Evolutionary conservation across 64 coral and sea anemone genomes (phyloP).

Genomic region (Actinia equina): DNA sequence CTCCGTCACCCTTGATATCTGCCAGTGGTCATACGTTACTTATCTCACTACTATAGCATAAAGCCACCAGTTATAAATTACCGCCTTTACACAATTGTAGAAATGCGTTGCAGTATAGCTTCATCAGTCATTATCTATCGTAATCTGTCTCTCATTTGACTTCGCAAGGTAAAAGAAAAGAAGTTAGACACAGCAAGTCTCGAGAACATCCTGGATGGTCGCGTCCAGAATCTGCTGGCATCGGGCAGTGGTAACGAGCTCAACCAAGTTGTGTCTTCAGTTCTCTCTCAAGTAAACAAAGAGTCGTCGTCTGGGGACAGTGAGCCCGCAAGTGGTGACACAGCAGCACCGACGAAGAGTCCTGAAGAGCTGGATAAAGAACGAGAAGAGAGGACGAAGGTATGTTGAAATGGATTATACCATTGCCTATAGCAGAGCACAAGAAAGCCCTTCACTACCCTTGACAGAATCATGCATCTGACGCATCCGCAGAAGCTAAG

Average conservation of each 20-base stretch:
- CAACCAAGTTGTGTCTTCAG: background rate
- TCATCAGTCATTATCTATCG: too few relatives aligned
- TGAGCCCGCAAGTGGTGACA: background rate
- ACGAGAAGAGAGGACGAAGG: background rate
- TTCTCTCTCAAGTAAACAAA: background rate
- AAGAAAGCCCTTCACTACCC: too few relatives aligned
- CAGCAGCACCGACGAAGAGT: background rate
- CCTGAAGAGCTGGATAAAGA: constrained; percentile 6
- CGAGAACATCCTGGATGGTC: background rate
- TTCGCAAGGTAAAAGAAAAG: background rate
- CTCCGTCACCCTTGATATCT: too few relatives aligned
- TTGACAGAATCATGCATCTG: too few relatives aligned
- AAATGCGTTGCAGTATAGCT: too few relatives aligned
- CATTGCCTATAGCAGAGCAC: too few relatives aligned
- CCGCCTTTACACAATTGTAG: too few relatives aligned
- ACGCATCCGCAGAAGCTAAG: too few relatives aligned
- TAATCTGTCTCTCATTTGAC: background rate
- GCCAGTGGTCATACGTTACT: too few relatives aligned
- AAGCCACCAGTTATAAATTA: too few relatives aligned
- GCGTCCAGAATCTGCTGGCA: background rate
- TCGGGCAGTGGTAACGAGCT: background rate
- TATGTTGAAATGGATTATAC: background rate
- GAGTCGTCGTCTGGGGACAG: background rate
- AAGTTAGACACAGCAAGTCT: background rate
- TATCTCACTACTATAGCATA: too few relatives aligned